Base-by-base conservation (phyloP, 2,113 vertebrate genomes). In the Aphyosemion australe region DNA sequence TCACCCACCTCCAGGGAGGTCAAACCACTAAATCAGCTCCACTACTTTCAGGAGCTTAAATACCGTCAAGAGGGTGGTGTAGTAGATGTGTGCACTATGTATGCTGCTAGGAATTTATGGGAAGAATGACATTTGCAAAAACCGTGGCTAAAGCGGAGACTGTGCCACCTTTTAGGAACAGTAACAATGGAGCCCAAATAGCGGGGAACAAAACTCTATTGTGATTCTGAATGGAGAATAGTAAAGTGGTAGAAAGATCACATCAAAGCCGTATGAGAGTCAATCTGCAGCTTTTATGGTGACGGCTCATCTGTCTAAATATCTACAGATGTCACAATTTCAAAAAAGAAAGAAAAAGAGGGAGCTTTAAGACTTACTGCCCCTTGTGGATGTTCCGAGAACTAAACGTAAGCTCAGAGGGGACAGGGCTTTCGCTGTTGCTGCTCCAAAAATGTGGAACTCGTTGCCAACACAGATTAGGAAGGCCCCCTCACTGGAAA, bases 11-110 rank as follows among this genome's bases (percentile, higher is more conserved):
- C 57, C 47, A 48, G 66, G 55, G 74, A 78, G 77, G 73, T 85
- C 75, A 80, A 52, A 80, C 73, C 83, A 67, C 82, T 89, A 76
- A 83, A 81, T 87, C 77, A 78, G 45, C 74, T 53, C 59, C 56
- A 69, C 41, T 57, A 20, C 56, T 70, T 88, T 84, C 72, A 88
- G 82, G 72, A 81, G 58, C 78, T 70, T 39, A 83, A 80, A 74
- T 54, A 52, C 52, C 43, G 45, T 58, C 21, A 57, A 37, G 16
- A 66, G 5, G 18, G 41, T 21, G 47, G 46, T 68, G 6, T 55
- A 16, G 9, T 50, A 16, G 34, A 18, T 58, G 21, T 42, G 19
- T 26, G 26, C 26, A 26, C 26, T 26, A 26, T 61, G 42, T 26
- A 26, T 61, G 42, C 34, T 9, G 14, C 13, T 52, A 53, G 18